Evolutionary conservation across 2,888 invertebrate species (phyloP), one percentile per base, ranked within the genome.

Genomic region (Brenthis ino): DNA sequence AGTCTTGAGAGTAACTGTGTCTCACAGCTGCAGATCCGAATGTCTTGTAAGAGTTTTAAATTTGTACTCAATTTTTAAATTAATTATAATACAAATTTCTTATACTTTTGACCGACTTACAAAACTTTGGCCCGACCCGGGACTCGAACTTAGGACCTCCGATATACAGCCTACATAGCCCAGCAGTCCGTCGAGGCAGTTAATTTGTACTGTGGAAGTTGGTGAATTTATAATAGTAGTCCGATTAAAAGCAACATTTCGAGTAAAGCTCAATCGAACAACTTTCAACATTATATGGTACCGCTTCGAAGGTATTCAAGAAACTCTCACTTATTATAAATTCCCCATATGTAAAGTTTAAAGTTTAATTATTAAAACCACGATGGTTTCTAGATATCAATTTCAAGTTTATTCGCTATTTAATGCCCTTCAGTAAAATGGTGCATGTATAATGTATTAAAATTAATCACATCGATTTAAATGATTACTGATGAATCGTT

Each of bases 261-360:
- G 37, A 54, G 11, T 24, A 8, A 58, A 6, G 13, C 43, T 47
- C 33, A 43, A 20, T 53, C 54, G 24, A 48, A 14, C 6, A 47
- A 1, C 28, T 11, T 11, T 11, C 47, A 48, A 48, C 37, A n/a
- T 16, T 24, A 47, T 50, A 65, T 60, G 51, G 13, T 58, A 68
- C 65, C 57, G 55, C 56, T 65, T 37, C 28, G 54, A 33, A 63
- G 33, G 43, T 56, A 47, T 65, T 67, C 43, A 57, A 69, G 69
- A 43, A 54, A 68, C 68, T 72, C 70, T 72, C 72, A 64, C 72
- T 72, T 68, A 70, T 66, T 70, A 68, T 64, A 64, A 66, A 68
- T 70, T 68, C 60, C 57, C 57, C 51, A 70, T 61, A 65, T 64
- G 67, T 65, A 56, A 55, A 68, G 57, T 58, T 56, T 37, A 55